Percentiles rank a stretch among this genome's conserved stretches.
Conservation (phyloP, 2,888 invertebrate species). For the Chouioia cunea region DNA sequence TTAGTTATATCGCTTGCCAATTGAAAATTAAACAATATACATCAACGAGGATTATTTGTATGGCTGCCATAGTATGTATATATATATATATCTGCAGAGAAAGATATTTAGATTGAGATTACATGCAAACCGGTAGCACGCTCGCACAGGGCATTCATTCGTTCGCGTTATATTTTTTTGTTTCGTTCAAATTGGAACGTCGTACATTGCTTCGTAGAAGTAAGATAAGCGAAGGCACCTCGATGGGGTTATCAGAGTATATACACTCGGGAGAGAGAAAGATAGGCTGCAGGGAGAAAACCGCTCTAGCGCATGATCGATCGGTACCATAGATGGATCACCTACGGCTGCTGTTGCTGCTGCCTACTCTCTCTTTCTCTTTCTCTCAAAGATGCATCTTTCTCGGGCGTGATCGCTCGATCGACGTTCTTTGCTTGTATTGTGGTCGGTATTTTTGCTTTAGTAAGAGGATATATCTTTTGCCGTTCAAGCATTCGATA, state of each 20-base stretch:
- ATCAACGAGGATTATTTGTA: no score
- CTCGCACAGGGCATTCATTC: constrained; percentile 20
- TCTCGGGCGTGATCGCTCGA: background rate
- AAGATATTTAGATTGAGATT: constrained; percentile 43
- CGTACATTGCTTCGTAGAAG: constrained; percentile 15
- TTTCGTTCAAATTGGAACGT: constrained; percentile 16
- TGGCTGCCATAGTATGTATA: background rate
- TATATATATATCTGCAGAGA: constrained; percentile 2
- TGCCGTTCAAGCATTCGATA: background rate
- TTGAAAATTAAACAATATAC: no score
- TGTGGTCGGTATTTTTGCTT: background rate
- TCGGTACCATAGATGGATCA: constrained; percentile 39
- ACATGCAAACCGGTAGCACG: constrained; percentile 30
- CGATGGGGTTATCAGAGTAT: background rate
- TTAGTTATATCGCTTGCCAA: no score
- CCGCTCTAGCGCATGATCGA: constrained; percentile 37
- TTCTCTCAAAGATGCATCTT: constrained; percentile 24
- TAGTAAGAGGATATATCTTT: background rate
- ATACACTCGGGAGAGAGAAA: constrained; percentile 4
- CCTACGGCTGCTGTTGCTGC: constrained; percentile 17
- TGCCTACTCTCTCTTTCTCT: no score
- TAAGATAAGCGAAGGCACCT: background rate
- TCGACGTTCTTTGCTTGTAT: background rate
- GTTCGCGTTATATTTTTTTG: background rate
- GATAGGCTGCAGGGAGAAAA: constrained; percentile 3